Evolutionary conservation across 1,140 invertebrate genomes (phyloP).

Genomic region (Rhynchophorus ferrugineus): DNA sequence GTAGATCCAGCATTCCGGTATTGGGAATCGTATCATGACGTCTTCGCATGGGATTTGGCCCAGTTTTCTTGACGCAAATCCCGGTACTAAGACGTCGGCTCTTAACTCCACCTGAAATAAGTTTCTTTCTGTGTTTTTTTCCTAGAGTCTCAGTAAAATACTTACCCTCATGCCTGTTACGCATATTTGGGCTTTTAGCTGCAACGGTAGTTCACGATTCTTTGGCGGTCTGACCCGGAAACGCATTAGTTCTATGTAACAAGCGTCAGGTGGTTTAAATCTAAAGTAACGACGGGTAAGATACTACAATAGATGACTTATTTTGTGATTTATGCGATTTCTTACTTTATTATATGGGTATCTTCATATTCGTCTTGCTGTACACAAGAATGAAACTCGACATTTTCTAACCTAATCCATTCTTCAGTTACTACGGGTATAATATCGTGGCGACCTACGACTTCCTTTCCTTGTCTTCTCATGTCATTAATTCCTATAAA

Average conservation of each 20-base stretch:
- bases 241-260: conserved; percentile 94
- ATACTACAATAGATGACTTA: no score
- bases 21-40: conserved; percentile 92
- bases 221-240: conserved; percentile 93
- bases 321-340: no score
- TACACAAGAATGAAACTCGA: conserved; percentile 92
- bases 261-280: conserved; percentile 97
- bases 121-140: neutral
- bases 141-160: conserved; percentile 5
- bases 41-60: conserved; percentile 96
- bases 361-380: conserved; percentile 87
- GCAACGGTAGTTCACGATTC: conserved; percentile 94
- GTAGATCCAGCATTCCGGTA: conserved; percentile 99
- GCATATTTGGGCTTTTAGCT: conserved; percentile 82
- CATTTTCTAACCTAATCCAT: conserved; percentile 93
- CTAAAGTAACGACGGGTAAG: no score
- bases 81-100: conserved; percentile 91
- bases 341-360: conserved; percentile 83
- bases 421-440: conserved; percentile 98
- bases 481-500: conserved; percentile 86
- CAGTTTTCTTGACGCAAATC: conserved; percentile 89
- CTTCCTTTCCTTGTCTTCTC: conserved; percentile 93
- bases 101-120: conserved; percentile 73
- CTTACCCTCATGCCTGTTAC: conserved; percentile 74
- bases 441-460: conserved; percentile 97